Base-by-base conservation (phyloP, 2,797 vertebrate genomes). In the Iguana delicatissima region DNA sequence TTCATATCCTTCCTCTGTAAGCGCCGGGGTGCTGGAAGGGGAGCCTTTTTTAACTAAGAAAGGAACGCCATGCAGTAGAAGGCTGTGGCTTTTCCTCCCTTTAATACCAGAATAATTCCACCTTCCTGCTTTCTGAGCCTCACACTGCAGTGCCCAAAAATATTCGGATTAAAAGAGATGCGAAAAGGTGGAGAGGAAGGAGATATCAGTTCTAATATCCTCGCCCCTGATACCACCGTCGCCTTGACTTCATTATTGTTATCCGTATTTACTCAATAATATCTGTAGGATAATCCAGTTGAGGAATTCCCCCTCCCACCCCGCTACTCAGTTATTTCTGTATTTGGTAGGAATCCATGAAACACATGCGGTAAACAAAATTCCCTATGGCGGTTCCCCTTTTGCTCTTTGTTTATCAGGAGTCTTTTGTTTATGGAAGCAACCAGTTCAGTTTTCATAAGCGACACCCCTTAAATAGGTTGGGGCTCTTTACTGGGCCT, bases 111-210 rank as follows among this genome's bases (percentile, higher is more conserved):
- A 9, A 52, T 50, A 84, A 84, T 64, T 22, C 85, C 16, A 84
- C 83, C 87, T 89, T 93, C 91, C 89, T 76, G 88, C 85, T 90
- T 88, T 92, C 90, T 64, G 14, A 85, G 35, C 76, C 72, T 91
- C 91, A 35, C 74, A 90, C 74, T 92, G 89, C 85, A 91, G 32
- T 38, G 52, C 2, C 91, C 35, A 57, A 80, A 89, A 84, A 52
- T 57, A 85, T 2, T 57, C 24, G 12, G 1, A 12, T 84, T 38
- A 42, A 50, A n/a, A 16, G 26, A 7, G n/a, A 14, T 0, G 42
- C 3, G 42, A 10, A 26, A 69, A 69, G 24, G 10, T 67, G 26
- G 26, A 8, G 76, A 8, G 22, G 22, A 3, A 35, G n/a, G 32
- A 52, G 32, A 81, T 67, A 73, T 72, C 12, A 59, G 0, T 59